Evolutionary conservation across 2,797 vertebrate species (phyloP).

Genomic region (Eospalax fontanierii): DNA sequence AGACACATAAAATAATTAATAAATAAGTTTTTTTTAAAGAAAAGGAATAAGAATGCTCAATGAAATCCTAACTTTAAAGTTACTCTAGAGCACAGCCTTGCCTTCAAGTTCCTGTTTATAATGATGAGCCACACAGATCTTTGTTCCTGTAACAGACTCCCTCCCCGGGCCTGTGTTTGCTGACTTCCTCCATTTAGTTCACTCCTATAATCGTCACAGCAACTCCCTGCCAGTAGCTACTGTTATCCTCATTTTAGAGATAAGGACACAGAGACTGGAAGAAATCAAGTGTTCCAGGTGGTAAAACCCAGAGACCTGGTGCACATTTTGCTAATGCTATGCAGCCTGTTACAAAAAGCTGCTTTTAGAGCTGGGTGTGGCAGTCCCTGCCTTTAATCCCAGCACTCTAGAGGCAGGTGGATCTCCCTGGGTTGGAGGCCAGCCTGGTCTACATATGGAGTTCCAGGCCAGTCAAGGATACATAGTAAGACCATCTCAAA

Average conservation of each 20-base stretch:
- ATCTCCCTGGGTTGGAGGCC: too few species aligned
- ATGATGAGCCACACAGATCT: not conserved
- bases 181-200: not conserved
- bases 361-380: not conserved
- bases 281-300: not conserved
- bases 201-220: not conserved
- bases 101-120: slow-evolving; percentile 35
- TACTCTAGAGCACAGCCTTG: slow-evolving; percentile 24
- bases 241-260: not conserved
- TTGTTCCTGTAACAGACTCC: not conserved
- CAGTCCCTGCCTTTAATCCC: too few species aligned
- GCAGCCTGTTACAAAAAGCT: not conserved
- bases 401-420: not conserved
- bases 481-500: too few species aligned
- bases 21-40: not conserved
- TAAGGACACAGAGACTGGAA: not conserved
- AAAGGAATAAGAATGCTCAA: not conserved
- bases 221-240: not conserved
- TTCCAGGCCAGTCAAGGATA: too few species aligned
- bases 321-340: not conserved
- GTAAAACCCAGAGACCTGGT: not conserved
- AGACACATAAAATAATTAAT: not conserved
- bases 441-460: too few species aligned
- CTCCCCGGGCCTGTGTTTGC: not conserved
- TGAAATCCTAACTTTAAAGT: slow-evolving; percentile 24